These are phyloP conservation scores for Torymus aiolomorphi DNA, from an alignment of 2,888 invertebrate genomes.

Conservation along the genomic window DNA sequence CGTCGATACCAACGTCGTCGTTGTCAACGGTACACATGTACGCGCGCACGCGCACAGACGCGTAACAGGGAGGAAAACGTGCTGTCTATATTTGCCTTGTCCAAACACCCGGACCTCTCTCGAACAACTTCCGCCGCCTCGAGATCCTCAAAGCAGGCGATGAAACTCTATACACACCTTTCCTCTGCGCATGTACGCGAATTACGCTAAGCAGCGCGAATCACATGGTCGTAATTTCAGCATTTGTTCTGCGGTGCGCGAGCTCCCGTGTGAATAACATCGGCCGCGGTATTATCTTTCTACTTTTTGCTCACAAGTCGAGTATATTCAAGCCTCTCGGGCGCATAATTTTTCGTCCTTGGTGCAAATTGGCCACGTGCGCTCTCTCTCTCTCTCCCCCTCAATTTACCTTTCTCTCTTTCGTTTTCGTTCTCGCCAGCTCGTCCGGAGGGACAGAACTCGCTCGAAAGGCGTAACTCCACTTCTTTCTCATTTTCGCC, in stretches of 20 bases:
- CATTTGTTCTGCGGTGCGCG: not conserved
- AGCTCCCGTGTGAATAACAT: constrained; percentile 29
- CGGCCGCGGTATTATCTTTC: constrained; percentile 9
- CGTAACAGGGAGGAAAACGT: not conserved
- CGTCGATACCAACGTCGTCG: too few species aligned
- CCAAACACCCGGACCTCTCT: constrained; percentile 23
- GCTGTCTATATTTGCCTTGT: constrained; percentile 17
- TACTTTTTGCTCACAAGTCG: not conserved
- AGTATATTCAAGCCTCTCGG: constrained; percentile 29
- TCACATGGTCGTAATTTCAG: constrained; percentile 34
- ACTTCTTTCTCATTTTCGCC: constrained; percentile 57
- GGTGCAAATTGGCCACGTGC: too few species aligned
- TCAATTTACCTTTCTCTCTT: too few species aligned
- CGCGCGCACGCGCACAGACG: not conserved
- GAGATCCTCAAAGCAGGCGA: constrained; percentile 14
- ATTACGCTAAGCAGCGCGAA: constrained; percentile 30
- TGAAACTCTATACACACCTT: too few species aligned
- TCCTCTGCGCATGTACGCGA: not conserved
- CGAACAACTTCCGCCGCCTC: constrained; percentile 16
- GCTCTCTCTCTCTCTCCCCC: too few species aligned
- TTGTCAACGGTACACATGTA: too few species aligned
- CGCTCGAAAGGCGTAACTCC: constrained; percentile 45
- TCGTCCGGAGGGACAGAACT: constrained; percentile 35
- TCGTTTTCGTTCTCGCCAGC: not conserved
- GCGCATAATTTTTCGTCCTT: constrained; percentile 54